Evolutionary conservation across 2,888 invertebrate genomes (phyloP).

Genomic region (Acrobasis consociella): DNA sequence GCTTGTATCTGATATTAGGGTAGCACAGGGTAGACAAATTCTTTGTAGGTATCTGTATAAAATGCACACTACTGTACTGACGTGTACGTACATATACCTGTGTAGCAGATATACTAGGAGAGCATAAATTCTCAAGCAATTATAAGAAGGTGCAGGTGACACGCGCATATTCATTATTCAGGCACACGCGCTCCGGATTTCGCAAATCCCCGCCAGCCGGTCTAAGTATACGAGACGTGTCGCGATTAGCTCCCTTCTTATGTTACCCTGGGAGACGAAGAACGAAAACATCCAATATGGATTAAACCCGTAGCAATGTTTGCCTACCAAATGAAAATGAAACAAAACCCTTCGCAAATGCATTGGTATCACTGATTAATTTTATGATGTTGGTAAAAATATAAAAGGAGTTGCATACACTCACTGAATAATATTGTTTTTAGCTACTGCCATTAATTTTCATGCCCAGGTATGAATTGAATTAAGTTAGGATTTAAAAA

Average conservation of each 20-base stretch:
- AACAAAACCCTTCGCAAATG: background rate
- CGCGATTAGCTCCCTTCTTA: slow-evolving; percentile 12
- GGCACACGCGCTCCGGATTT: slow-evolving; percentile 17
- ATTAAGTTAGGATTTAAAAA: too few species aligned
- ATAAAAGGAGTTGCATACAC: too few species aligned
- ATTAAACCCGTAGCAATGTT: background rate
- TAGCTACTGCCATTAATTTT: too few species aligned
- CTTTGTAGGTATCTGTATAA: too few species aligned
- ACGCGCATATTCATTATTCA: slow-evolving; percentile 10
- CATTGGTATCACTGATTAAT: too few species aligned
- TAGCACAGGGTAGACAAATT: too few species aligned
- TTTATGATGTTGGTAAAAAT: too few species aligned
- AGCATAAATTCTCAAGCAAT: slow-evolving; percentile 14
- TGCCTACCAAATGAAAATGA: background rate
- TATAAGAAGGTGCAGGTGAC: slow-evolving; percentile 10
- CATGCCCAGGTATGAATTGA: too few species aligned
- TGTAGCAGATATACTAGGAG: background rate
- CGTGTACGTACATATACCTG: too few species aligned
- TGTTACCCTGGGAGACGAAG: slow-evolving; percentile 17
- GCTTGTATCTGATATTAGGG: too few species aligned
- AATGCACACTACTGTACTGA: too few species aligned
- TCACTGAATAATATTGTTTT: too few species aligned
- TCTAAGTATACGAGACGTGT: slow-evolving; percentile 16
- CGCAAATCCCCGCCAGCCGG: slow-evolving; percentile 14
- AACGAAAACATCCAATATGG: background rate